Percentiles rank a stretch among this genome's conserved stretches.
Conservation (phyloP, 2,113 vertebrate genomes). For the Peromyscus leucopus region DNA sequence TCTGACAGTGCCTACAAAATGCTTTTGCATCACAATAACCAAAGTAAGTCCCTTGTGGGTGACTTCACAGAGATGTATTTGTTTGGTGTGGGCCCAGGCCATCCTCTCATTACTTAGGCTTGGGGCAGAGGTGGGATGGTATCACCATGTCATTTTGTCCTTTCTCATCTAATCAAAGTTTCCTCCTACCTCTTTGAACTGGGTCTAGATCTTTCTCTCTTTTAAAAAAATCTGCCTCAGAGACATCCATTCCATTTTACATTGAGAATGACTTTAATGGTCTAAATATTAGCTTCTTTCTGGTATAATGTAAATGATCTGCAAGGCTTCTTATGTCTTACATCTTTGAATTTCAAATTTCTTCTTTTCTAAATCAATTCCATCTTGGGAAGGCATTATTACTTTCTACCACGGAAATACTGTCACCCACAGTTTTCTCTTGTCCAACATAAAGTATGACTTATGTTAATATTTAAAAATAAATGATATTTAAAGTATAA, state of each 20-base stretch:
- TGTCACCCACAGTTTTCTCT: conserved; percentile 43
- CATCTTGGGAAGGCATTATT: conserved; percentile 46
- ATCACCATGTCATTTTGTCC: conserved; percentile 12
- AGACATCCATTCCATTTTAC: conserved; percentile 69
- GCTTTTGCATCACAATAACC: not conserved
- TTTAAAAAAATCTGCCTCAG: conserved; percentile 67
- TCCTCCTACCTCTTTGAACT: conserved; percentile 52
- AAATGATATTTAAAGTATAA: conserved; percentile 58
- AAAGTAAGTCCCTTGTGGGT: not conserved
- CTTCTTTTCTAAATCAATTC: conserved; percentile 42
- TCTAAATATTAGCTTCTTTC: conserved; percentile 47
- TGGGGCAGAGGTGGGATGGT: not conserved
- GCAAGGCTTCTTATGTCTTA: conserved; percentile 10
- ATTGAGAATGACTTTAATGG: conserved; percentile 59
- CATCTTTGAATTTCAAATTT: conserved; percentile 56
- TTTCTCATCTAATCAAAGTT: conserved; percentile 55
- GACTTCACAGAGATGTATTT: not conserved
- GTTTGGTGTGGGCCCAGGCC: not conserved
- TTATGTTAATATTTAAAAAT: conserved; percentile 52
- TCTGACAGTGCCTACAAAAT: not conserved
- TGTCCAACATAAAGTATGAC: not conserved
- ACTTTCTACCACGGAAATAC: conserved; percentile 44
- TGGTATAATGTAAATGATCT: conserved; percentile 27
- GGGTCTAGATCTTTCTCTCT: not conserved
- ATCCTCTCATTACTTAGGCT: conserved; percentile 12